Base-by-base conservation (phyloP, 2,797 vertebrate species). In the Onychomys arenicola region DNA sequence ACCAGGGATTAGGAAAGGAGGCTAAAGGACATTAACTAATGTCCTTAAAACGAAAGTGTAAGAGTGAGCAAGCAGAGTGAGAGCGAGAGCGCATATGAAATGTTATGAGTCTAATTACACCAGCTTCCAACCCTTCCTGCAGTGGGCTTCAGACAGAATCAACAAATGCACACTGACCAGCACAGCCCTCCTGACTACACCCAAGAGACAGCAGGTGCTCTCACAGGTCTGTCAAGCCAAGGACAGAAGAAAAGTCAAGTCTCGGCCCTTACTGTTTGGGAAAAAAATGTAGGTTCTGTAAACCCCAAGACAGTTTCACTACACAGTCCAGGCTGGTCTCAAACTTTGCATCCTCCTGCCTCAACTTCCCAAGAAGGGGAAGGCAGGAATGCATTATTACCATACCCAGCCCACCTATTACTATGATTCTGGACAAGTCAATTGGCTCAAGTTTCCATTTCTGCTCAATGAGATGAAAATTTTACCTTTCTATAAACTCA, bases 101-200 rank as follows among this genome's bases (percentile, higher is more conserved):
- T 76, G 57, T 78, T 49, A 84, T 2, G 6, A 46, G 75, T 96
- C 88, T 88, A 93, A 95, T 96, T 95, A 96, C 91, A 97, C 92
- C 80, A 98, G 95, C 95, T 83, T 96, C 94, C 49, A 92, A 16
- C 1, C 46, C 27, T 27, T 86, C 65, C 1, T 0, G 55, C 59
- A 75, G 34, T 8, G 11, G n/a, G 25, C 4, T 0, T 67, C 17
- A 32, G 25, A 37, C 2, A n/a, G 32, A 75, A 29, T 32, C n/a
- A 85, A 76, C 73, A 3, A 52, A 6, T 21, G 4, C 0, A 19
- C 46, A 14, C 55, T 29, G 75, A 83, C 59, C 37, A 59, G 40
- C 8, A 29, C 2, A 3, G 43, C 23, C 37, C 19, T 40, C 25
- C 32, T 49, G 11, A 43, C 0, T 19, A 46, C 34, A 27, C 0